A percentile compares a stretch with the other conserved stretches of the same genome.
Conservation (phyloP, 1,140 invertebrate genomes). For the Bradysia coprophila region DNA sequence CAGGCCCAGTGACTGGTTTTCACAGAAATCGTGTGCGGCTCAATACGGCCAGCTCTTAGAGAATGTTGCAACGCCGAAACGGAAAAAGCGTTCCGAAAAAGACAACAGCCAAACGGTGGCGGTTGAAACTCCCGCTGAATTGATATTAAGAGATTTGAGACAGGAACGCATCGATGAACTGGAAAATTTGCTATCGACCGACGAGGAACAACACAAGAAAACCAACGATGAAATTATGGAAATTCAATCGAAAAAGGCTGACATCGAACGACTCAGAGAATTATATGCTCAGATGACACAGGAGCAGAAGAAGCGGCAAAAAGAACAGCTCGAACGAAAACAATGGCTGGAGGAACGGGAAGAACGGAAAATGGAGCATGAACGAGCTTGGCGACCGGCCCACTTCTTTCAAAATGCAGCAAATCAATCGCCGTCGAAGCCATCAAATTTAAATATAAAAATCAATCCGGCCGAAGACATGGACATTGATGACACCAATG, state of each 20-base stretch:
- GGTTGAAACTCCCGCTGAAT: conserved; percentile 48
- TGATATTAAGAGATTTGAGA: conserved; percentile 57
- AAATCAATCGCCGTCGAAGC: conserved; percentile 2
- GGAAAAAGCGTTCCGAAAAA: conserved; percentile 57
- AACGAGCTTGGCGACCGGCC: conserved; percentile 31
- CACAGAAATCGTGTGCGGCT: conserved; percentile 76
- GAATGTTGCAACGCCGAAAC: conserved; percentile 68
- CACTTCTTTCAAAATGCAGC: conserved; percentile 4
- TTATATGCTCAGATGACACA: conserved; percentile 55
- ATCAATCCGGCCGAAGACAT: conserved; percentile 20
- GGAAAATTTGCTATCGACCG: conserved; percentile 42
- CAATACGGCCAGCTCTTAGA: conserved; percentile 75
- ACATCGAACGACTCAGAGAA: conserved; percentile 47
- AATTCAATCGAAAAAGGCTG: conserved; percentile 26
- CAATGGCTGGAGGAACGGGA: conserved; percentile 54
- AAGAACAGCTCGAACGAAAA: conserved; percentile 37
- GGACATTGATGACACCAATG: conserved; percentile 15
- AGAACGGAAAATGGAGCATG: conserved; percentile 33
- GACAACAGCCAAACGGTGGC: conserved; percentile 20
- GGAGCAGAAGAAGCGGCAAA: conserved; percentile 44
- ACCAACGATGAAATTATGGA: conserved; percentile 35
- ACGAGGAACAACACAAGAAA: conserved; percentile 50
- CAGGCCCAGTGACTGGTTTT: conserved; percentile 74
- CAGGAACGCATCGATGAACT: conserved; percentile 61
- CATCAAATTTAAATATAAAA: conserved; percentile 7